Evolutionary conservation across 1,140 invertebrate genomes (phyloP).

Genomic region (Drosophila busckii): DNA sequence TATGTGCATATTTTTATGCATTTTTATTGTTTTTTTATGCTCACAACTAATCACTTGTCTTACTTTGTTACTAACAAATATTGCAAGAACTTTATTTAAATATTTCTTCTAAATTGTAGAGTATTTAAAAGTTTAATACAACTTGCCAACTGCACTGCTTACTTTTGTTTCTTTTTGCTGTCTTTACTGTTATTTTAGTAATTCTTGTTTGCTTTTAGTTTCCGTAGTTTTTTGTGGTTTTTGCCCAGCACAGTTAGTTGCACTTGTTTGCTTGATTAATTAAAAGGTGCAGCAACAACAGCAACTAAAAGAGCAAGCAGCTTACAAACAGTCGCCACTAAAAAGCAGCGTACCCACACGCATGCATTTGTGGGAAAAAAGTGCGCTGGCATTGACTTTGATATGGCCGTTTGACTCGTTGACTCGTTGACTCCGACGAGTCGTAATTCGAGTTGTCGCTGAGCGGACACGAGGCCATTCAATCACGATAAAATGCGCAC

Average conservation of each 20-base stretch:
- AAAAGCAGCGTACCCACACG: too few species aligned
- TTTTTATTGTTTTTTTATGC: too few species aligned
- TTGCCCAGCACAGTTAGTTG: constrained; percentile 39
- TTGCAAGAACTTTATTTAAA: too few species aligned
- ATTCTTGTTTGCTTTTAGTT: constrained; percentile 5
- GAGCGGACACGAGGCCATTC: constrained; percentile 33
- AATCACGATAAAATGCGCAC: constrained; percentile 58
- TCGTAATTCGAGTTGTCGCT: constrained; percentile 54
- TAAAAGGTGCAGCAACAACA: constrained; percentile 40
- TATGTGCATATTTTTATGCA: too few species aligned
- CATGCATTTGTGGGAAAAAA: constrained; percentile 64
- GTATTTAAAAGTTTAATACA: constrained; percentile 16
- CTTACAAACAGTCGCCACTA: background rate
- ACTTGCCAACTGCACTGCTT: too few species aligned
- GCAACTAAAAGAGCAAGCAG: background rate
- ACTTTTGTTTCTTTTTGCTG: background rate
- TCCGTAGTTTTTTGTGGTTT: constrained; percentile 9
- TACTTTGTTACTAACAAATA: too few species aligned
- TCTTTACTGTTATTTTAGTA: constrained; percentile 5
- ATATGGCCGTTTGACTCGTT: constrained; percentile 64
- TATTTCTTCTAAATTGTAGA: background rate
- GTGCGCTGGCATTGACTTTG: constrained; percentile 61
- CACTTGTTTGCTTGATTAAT: constrained; percentile 71
- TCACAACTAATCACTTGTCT: too few species aligned
- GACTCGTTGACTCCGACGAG: too few species aligned